Evolutionary conservation across 2,113 vertebrate species (phyloP), one percentile per base, ranked within the genome.

Genomic region (Hypomesus transpacificus): DNA sequence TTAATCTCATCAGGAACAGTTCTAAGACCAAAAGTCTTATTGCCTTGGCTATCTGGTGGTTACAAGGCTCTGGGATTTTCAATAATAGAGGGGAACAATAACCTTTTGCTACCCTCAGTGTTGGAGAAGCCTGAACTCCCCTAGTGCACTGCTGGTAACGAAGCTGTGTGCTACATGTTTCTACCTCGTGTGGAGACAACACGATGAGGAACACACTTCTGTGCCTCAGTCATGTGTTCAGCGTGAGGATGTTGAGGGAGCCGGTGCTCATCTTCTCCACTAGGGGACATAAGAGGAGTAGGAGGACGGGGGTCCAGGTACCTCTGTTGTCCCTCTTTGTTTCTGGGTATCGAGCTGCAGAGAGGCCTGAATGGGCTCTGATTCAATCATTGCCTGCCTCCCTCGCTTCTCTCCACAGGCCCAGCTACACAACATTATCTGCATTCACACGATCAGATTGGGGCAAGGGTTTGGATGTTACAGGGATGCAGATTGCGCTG

Each of bases 1-100:
- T 46, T 75, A 75, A 84, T 82, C 74, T 70, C 11, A 14, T 26
- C 70, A 75, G 61, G 72, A 76, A 70, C 53, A 66, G 62, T 53
- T 83, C 24, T 67, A 72, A 75, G 59, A 76, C 68, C 56, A 65
- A 31, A 50, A 3, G 7, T 46, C 53, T 66, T 31, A 26, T 53
- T 70, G 51, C 50, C 17, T 34, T 34, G 46, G 52, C 28, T 65
- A 58, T 57, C 75, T 75, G 76, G 78, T 54, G 56, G 78, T 76
- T 73, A 46, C 16, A 50, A 20, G 13, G 28, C 71, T 75, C 71
- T 46, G 78, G n/a, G 16, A 46, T 71, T 79, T 67, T 65, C 64
- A 66, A 52, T 76, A 66, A 75, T 74, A 65, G 21, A 17, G 68
- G 52, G 60, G 24, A 54, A 67, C 61, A 22, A 22, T 24, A 60